Percentiles rank a stretch among this genome's conserved stretches.
Evolutionary conservation across 1,140 invertebrate genomes (phyloP).

Genomic region (Megalopta genalis): DNA sequence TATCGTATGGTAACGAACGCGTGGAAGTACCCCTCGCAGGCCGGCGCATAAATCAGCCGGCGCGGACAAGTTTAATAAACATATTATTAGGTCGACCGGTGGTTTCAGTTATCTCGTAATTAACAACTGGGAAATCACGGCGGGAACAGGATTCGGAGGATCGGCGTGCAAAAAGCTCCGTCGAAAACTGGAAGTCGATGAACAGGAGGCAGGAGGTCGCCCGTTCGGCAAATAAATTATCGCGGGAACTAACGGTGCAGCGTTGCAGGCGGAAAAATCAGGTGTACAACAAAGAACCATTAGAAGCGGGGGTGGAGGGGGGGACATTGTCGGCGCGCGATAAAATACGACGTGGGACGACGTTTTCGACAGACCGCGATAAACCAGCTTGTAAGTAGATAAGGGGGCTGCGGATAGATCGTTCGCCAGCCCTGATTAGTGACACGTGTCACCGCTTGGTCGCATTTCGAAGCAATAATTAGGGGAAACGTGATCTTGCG

Average conservation of each 20-base stretch:
- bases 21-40: no score
- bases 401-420: background rate
- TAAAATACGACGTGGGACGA: conserved; percentile 19
- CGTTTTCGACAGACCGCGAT: conserved; percentile 40
- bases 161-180: background rate
- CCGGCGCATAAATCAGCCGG: background rate
- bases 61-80: conserved; percentile 1
- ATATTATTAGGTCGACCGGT: background rate
- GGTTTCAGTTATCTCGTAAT: background rate
- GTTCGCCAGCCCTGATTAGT: conserved; percentile 18
- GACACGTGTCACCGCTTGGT: conserved; percentile 28
- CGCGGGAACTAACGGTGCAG: conserved; percentile 3
- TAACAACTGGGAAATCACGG: background rate
- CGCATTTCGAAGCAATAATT: conserved; percentile 9
- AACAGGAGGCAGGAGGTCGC: no score
- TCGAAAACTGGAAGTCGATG: background rate
- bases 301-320: conserved; percentile 2
- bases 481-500: background rate
- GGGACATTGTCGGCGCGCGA: conserved; percentile 21
- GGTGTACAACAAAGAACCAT: conserved; percentile 35
- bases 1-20: no score
- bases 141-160: background rate
- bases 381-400: conserved; percentile 40
- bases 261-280: background rate
- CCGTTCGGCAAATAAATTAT: conserved; percentile 25